Evolutionary conservation across 1,140 invertebrate species (phyloP).

Genomic region (Leptestheria dahalacensis): DNA sequence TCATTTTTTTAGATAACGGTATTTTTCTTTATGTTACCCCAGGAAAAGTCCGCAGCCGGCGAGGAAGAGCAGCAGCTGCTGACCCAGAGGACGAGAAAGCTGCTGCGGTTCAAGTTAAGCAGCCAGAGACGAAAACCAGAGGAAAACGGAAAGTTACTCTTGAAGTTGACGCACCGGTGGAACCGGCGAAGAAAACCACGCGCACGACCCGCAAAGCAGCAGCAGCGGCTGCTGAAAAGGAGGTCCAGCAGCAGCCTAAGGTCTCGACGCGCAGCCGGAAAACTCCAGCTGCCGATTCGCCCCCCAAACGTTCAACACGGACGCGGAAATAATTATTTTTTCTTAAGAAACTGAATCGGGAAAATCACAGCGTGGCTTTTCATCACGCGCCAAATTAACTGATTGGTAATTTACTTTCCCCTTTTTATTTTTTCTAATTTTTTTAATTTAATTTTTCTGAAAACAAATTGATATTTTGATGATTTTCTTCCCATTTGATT

Average conservation of each 20-base stretch:
- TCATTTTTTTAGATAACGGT: no score
- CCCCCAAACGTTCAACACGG: not conserved
- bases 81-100: no score
- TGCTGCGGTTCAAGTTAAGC: no score
- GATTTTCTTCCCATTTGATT: not conserved
- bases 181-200: not conserved
- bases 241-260: no score
- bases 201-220: not conserved
- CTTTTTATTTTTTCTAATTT: not conserved
- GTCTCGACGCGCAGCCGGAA: no score
- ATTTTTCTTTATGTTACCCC: no score
- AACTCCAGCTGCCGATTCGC: no score
- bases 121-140: no score
- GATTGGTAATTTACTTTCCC: not conserved
- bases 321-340: not conserved
- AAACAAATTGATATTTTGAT: not conserved
- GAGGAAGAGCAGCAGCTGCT: no score
- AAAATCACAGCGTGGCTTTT: not conserved
- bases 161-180: not conserved
- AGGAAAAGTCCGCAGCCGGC: no score
- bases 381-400: not conserved
- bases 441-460: no score
- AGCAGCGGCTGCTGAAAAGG: not conserved
- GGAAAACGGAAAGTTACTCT: not conserved
- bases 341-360: not conserved